Percentiles rank a stretch among this genome's conserved stretches.
phyloP scores from a whole-genome alignment of 2,888 invertebrate species.

The Pyrocoelia pectoralis region DNA sequence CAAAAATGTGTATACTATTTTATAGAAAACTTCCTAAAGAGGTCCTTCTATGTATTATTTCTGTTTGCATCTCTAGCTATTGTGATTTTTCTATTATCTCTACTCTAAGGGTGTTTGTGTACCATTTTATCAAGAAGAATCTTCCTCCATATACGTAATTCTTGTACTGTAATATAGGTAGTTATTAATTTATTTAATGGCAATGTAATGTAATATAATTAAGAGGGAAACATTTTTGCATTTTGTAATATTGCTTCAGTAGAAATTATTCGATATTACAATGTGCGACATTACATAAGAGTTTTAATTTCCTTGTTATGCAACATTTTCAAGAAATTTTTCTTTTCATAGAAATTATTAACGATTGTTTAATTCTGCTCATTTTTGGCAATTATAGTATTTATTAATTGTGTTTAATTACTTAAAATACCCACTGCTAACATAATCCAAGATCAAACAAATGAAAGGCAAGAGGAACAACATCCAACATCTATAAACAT shows the following conservation, averaged over 20 bases:
- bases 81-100: not conserved
- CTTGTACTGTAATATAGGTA: constrained; percentile 20
- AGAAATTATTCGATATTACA: constrained; percentile 21
- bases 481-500: too few species aligned
- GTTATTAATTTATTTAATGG: constrained; percentile 17
- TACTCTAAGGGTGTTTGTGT: not conserved
- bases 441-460: too few species aligned
- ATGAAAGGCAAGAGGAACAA: too few species aligned
- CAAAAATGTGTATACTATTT: constrained; percentile 19
- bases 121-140: not conserved
- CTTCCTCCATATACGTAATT: constrained; percentile 20
- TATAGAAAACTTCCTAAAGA: not conserved
- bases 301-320: too few species aligned
- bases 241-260: not conserved
- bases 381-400: too few species aligned
- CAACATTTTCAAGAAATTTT: too few species aligned
- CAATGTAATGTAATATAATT: constrained; percentile 28
- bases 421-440: too few species aligned
- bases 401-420: too few species aligned
- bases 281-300: constrained; percentile 15
- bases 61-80: not conserved
- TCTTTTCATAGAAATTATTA: too few species aligned
- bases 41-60: not conserved
- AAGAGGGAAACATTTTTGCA: constrained; percentile 7
- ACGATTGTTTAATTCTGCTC: too few species aligned